Evolutionary conservation across 2,888 invertebrate genomes (phyloP).

Genomic region (Yponomeuta evonymella): DNA sequence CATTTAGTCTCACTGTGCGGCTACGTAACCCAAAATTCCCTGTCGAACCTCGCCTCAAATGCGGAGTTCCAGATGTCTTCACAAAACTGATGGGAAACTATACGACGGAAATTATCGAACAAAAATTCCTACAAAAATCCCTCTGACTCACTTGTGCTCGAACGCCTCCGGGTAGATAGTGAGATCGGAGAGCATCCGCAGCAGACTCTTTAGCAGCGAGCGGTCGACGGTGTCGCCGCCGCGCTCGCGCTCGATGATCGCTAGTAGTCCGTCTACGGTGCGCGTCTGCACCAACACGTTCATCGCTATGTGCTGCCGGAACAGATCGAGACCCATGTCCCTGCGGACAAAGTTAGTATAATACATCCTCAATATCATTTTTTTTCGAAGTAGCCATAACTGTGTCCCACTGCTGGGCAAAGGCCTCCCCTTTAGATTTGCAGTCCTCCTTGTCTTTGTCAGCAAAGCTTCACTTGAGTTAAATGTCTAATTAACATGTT

Average conservation of each 20-base stretch:
- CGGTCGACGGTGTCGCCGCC: conserved; percentile 96
- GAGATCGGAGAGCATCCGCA: conserved; percentile 97
- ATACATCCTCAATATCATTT: too few relatives aligned
- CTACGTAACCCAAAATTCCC: too few relatives aligned
- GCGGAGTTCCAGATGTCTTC: too few relatives aligned
- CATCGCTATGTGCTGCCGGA: conserved; percentile 94
- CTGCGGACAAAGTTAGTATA: conserved; percentile 53
- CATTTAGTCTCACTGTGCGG: too few relatives aligned
- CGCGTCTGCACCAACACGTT: conserved; percentile 93
- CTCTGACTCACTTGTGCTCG: conserved; percentile 81
- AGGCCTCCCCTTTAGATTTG: too few relatives aligned
- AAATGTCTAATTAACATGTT: too few relatives aligned
- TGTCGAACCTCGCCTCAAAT: too few relatives aligned
- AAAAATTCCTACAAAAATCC: neutral
- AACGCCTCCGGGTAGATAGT: conserved; percentile 95
- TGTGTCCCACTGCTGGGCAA: too few relatives aligned
- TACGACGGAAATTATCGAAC: neutral
- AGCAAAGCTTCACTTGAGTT: too few relatives aligned
- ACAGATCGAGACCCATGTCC: conserved; percentile 98
- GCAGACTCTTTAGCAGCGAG: conserved; percentile 92
- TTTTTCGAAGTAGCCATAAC: too few relatives aligned
- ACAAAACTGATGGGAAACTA: conserved; percentile 2
- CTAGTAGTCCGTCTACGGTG: conserved; percentile 93
- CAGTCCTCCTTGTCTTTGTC: too few relatives aligned
- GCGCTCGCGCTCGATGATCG: conserved; percentile 95